Evolutionary conservation across 2,888 invertebrate genomes (phyloP), one percentile per base, ranked within the genome.

Genomic region (Calliopum simillimum): DNA sequence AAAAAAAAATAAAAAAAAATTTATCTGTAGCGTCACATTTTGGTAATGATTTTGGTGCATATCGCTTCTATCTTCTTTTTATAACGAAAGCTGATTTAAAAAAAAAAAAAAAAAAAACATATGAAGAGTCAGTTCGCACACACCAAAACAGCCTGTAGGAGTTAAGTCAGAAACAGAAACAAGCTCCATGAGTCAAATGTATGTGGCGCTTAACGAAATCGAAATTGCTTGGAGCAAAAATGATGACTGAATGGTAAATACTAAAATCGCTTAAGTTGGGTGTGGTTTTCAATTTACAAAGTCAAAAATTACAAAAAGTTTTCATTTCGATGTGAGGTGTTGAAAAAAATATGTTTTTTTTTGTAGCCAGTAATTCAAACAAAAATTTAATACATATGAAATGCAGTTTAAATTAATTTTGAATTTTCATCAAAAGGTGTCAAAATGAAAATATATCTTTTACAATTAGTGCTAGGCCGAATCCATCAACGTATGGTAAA

Each of bases 1-100:
- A n/a, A n/a, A n/a, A n/a, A n/a, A n/a, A 23, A 46, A 58, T 55
- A 25, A 41, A 14, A 14, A 41, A 13, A 8, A 33, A 59, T 59
- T 67, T 59, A 67, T 49, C 58, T 59, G 67, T 59, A 58, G 58
- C 49, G 67, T 41, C 58, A 58, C 58, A 47, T 58, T 53, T 46
- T 67, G 59, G 59, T 58, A 59, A n/a, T n/a, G n/a, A n/a, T n/a
- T n/a, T n/a, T n/a, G 59, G 41, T 59, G 67, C 58, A 58, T 67
- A 56, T 58, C 56, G 46, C 46, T 58, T 53, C 41, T 53, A 41
- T 41, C 53, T 25, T 33, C 33, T 8, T 41, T 16, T 53, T 55
- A n/a, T n/a, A n/a, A n/a, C n/a, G n/a, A n/a, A n/a, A n/a, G 65
- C 44, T 14, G 55, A 55, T 55, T 21, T 23, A 44, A 55, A 41